These are phyloP conservation scores for Omphaloscelis lunosa DNA, from an alignment of 2,888 invertebrate genomes.

Conservation along the genomic window DNA sequence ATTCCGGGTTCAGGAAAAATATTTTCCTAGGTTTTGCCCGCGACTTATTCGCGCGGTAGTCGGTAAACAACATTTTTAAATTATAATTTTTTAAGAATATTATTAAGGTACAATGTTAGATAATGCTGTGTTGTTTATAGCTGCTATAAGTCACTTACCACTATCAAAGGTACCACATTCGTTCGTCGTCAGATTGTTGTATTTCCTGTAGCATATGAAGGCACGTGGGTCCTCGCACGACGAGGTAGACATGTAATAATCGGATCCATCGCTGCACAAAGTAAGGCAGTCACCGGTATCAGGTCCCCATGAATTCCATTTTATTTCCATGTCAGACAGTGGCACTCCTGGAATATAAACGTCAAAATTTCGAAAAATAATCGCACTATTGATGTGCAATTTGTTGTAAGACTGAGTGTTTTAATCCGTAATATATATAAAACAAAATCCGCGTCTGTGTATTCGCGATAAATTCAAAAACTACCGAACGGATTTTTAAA, in stretches of 20 bases:
- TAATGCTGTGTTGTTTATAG: too few species aligned
- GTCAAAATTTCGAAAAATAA: neutral
- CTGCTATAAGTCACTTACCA: conserved; percentile 1
- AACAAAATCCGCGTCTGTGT: too few species aligned
- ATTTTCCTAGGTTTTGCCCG: neutral
- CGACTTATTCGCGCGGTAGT: too few species aligned
- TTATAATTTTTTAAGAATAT: neutral
- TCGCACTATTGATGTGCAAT: too few species aligned
- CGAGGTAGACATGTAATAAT: neutral
- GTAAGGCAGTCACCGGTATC: conserved; percentile 13
- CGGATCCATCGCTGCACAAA: neutral
- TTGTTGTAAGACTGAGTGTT: too few species aligned
- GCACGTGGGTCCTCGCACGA: neutral
- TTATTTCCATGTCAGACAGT: conserved; percentile 30
- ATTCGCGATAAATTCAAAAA: too few species aligned
- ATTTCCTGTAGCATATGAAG: conserved; percentile 28
- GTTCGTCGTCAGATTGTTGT: conserved; percentile 6
- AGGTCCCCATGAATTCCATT: neutral
- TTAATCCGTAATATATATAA: too few species aligned
- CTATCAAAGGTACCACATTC: conserved; percentile 43
- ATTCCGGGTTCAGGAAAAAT: neutral
- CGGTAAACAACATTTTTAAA: neutral
- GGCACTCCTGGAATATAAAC: conserved; percentile 28
- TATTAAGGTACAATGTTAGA: neutral
- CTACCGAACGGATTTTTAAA: too few species aligned